Conservation (phyloP, 1,140 invertebrate genomes). For the Zaprionus gabonicus region DNA sequence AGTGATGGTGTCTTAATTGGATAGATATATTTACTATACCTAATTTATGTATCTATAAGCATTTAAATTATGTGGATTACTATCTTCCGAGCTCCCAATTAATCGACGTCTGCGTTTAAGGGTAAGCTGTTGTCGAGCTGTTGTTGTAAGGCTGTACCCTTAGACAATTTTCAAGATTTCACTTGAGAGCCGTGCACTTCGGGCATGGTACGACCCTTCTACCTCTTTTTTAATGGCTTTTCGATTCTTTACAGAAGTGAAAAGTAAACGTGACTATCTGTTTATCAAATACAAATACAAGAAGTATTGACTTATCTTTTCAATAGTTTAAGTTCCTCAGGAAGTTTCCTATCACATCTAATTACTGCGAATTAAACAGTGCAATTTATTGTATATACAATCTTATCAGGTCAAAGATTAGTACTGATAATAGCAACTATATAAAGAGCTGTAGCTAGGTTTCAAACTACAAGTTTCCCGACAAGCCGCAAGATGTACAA, state of each 20-base stretch:
- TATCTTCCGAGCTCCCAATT: too few relatives aligned
- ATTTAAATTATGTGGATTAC: too few relatives aligned
- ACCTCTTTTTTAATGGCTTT: too few relatives aligned
- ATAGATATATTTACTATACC: too few relatives aligned
- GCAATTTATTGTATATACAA: neutral
- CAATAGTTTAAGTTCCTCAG: neutral
- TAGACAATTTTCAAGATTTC: too few relatives aligned
- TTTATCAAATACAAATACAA: neutral
- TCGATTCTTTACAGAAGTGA: neutral
- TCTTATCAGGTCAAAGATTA: neutral
- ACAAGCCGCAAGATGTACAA: slow-evolving; percentile 16
- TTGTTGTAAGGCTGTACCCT: too few relatives aligned
- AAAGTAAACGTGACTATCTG: neutral
- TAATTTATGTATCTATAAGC: too few relatives aligned
- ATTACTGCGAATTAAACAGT: neutral
- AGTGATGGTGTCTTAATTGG: neutral
- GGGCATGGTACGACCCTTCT: too few relatives aligned
- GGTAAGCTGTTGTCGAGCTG: too few relatives aligned
- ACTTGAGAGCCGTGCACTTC: too few relatives aligned
- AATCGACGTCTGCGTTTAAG: too few relatives aligned
- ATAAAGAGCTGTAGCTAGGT: neutral
- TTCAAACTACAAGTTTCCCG: neutral
- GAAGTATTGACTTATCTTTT: neutral
- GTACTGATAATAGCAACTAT: neutral
- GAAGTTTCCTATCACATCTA: neutral